Conservation (phyloP, 2,113 vertebrate species). For the Acrocephalus arundinaceus region DNA sequence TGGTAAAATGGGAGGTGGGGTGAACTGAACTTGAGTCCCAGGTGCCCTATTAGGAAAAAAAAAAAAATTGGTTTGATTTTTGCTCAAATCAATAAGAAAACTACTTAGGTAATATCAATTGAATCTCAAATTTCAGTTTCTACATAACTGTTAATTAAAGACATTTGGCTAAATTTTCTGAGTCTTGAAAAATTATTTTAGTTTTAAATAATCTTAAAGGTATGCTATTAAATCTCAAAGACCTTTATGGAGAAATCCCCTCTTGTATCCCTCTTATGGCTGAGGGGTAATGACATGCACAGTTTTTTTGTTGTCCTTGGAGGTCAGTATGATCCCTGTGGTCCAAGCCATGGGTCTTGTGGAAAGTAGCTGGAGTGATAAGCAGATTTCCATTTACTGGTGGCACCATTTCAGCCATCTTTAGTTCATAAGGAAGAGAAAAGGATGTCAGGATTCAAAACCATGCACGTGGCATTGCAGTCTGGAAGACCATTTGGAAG, state of each 20-base stretch:
- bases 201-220: not conserved
- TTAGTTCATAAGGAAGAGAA: not conserved
- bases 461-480: rapidly evolving
- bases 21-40: not conserved
- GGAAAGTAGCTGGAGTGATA: not conserved
- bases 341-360: not conserved
- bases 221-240: not conserved
- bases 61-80: not conserved
- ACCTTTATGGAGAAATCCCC: not conserved
- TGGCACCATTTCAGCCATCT: not conserved
- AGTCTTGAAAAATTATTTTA: not conserved
- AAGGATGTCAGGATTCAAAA: not conserved
- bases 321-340: not conserved
- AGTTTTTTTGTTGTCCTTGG: not conserved
- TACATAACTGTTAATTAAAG: not conserved
- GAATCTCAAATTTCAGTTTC: not conserved
- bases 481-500: not conserved
- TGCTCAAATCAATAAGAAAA: not conserved
- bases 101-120: not conserved
- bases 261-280: not conserved
- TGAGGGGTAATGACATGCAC: rapidly evolving
- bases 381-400: not conserved
- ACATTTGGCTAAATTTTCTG: not conserved
- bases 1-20: not conserved
- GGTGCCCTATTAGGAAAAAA: not conserved